Evolutionary conservation across 2,888 invertebrate species (phyloP).

Genomic region (Heliconius aoede): DNA sequence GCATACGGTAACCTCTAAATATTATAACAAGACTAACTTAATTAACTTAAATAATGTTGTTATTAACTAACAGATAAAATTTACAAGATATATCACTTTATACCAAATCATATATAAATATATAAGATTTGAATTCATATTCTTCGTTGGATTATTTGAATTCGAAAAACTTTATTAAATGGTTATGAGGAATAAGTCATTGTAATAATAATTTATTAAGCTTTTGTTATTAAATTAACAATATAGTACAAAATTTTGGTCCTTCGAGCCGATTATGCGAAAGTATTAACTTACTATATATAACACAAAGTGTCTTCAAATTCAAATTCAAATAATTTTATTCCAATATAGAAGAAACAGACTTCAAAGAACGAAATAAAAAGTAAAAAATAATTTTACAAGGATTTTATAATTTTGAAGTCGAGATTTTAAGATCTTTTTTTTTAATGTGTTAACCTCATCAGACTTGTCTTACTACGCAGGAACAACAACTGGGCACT

Average conservation of each 20-base stretch:
- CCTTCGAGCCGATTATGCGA: conserved; percentile 2
- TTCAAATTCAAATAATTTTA: no score
- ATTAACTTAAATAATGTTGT: neutral
- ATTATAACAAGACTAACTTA: neutral
- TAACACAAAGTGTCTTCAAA: neutral
- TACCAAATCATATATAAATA: no score
- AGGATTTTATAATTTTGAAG: no score
- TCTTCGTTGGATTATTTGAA: neutral
- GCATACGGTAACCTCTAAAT: neutral
- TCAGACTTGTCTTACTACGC: conserved; percentile 56
- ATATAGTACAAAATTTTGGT: conserved; percentile 16
- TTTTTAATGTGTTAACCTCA: neutral
- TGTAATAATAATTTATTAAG: conserved; percentile 3
- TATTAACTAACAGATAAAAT: neutral
- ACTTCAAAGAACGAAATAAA: no score
- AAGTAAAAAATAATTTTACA: no score
- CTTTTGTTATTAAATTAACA: neutral
- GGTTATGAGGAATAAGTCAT: neutral
- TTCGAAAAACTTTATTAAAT: neutral
- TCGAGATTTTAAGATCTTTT: no score
- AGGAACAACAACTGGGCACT: conserved; percentile 91
- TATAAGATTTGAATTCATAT: neutral
- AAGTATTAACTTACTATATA: neutral
- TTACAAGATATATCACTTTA: neutral
- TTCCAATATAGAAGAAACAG: no score